Base-by-base conservation (phyloP, 2,113 vertebrate species). In the Antennarius striatus region DNA sequence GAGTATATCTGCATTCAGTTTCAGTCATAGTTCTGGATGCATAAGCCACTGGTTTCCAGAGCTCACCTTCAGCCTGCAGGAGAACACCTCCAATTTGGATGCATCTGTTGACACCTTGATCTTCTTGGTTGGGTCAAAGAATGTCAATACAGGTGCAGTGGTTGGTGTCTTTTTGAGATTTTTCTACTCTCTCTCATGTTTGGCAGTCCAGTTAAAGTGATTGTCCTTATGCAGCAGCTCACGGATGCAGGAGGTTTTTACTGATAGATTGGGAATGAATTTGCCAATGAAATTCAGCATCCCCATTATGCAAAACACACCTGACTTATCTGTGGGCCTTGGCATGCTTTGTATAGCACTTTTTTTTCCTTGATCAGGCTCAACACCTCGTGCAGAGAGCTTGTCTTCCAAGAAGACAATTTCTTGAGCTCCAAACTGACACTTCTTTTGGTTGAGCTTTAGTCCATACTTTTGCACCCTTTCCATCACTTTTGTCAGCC, bases 51-150 rank as follows among this genome's bases (percentile, higher is more conserved):
- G 49, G 49, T 51, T 51, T 51, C 49, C 49, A 51, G 12, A 11
- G 49, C 49, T 51, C 49, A 51, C 49, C 49, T 51, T 22, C 49
- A 51, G 49, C 49, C 7, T 51, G 49, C 28, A 51, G 49, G 2
- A 51, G 16, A 10, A 51, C 49, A 6, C 16, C 49, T 7, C 49
- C 49, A 2, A 51, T 9, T 51, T 22, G 3, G 49, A 51, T 3
- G 49, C 49, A 22, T 51, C 16, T 22, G 49, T 51, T 10, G 49
- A 51, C 16, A 51, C 49, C 16, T 22, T 51, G 16, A 28, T 51
- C 10, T 15, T 51, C 49, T 51, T 51, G 8, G 16, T 51, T 2
- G 49, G 49, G 8, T 51, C 49, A 10, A 28, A 51, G 49, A 51
- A 51, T 22, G 49, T 28, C 16, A 51, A 10, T 17, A 51, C 49